Evolutionary conservation across 1,140 invertebrate genomes (phyloP).

Genomic region (Ceratina calcarata): DNA sequence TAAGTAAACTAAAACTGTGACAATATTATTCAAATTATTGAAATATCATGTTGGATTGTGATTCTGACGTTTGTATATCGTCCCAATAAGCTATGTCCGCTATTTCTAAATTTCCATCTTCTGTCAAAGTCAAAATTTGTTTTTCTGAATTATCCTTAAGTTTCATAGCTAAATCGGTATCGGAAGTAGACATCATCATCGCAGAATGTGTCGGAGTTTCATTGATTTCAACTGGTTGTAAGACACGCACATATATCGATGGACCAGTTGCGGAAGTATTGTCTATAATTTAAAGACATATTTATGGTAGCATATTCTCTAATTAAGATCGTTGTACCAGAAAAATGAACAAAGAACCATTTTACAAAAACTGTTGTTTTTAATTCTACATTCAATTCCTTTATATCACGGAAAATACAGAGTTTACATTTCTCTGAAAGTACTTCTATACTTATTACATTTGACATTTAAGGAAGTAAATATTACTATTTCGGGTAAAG

Average conservation of each 20-base stretch:
- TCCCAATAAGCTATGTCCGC: constrained; percentile 60
- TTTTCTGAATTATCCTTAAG: constrained; percentile 46
- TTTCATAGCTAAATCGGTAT: constrained; percentile 40
- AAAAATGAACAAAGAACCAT: too few species aligned
- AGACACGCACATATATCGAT: constrained; percentile 56
- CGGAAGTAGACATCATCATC: constrained; percentile 24
- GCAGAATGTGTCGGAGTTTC: constrained; percentile 28
- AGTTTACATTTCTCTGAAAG: too few species aligned
- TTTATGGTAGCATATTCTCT: neutral
- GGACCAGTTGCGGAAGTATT: constrained; percentile 20
- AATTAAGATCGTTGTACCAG: neutral
- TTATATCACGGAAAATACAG: too few species aligned
- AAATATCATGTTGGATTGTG: constrained; percentile 24
- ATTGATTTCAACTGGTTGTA: constrained; percentile 52
- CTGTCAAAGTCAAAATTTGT: constrained; percentile 62
- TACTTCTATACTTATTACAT: too few species aligned
- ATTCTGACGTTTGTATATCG: constrained; percentile 37
- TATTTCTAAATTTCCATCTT: constrained; percentile 67
- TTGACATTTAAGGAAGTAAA: too few species aligned
- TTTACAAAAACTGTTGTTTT: too few species aligned
- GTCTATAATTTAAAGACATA: constrained; percentile 38
- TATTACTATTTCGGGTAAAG: too few species aligned
- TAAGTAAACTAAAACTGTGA: neutral
- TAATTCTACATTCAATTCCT: too few species aligned
- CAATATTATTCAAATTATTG: constrained; percentile 5